These are phyloP conservation scores for Drosophila teissieri DNA, from an alignment of 1,140 invertebrate species.

Conservation along the genomic window DNA sequence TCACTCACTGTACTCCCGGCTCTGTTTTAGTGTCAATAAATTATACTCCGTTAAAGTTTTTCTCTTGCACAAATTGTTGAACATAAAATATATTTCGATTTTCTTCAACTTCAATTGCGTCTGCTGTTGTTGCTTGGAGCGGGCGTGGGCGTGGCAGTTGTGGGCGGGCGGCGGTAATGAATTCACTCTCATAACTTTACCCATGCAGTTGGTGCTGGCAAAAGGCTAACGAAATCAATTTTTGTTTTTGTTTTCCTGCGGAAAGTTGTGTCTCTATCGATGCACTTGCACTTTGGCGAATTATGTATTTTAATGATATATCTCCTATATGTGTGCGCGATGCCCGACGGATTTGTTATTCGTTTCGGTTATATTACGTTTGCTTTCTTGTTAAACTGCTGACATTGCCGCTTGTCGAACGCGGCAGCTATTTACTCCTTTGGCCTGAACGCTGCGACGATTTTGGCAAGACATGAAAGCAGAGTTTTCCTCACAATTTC, in stretches of 20 bases:
- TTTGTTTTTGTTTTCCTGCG: conserved; percentile 21
- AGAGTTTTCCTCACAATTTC: conserved; percentile 56
- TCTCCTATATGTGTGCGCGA: conserved; percentile 8
- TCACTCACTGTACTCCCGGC: conserved; percentile 55
- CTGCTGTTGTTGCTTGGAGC: conserved; percentile 53
- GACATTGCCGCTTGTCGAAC: conserved; percentile 57
- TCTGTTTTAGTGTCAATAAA: conserved; percentile 73
- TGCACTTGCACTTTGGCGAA: conserved; percentile 11
- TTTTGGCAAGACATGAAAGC: conserved; percentile 79
- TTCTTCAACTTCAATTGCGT: conserved; percentile 75
- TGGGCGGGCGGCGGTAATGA: conserved; percentile 62
- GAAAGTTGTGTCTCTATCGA: conserved; percentile 23
- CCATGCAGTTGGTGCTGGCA: conserved; percentile 66
- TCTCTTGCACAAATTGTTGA: conserved; percentile 81
- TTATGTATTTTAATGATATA: conserved; percentile 24
- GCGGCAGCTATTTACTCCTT: conserved; percentile 59
- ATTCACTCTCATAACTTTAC: conserved; percentile 83
- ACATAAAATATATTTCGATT: conserved; percentile 82
- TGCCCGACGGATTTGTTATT: conserved; percentile 9
- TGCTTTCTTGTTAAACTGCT: conserved; percentile 43
- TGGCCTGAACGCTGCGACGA: conserved; percentile 50
- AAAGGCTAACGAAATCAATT: conserved; percentile 52
- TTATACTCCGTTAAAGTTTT: conserved; percentile 71
- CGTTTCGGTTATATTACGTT: conserved; percentile 13
- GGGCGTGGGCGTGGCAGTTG: conserved; percentile 65